A percentile compares a stretch with the other conserved stretches of the same genome.
Evolutionary conservation across 1,140 invertebrate species (phyloP).

Genomic region (Saccostrea echinata): DNA sequence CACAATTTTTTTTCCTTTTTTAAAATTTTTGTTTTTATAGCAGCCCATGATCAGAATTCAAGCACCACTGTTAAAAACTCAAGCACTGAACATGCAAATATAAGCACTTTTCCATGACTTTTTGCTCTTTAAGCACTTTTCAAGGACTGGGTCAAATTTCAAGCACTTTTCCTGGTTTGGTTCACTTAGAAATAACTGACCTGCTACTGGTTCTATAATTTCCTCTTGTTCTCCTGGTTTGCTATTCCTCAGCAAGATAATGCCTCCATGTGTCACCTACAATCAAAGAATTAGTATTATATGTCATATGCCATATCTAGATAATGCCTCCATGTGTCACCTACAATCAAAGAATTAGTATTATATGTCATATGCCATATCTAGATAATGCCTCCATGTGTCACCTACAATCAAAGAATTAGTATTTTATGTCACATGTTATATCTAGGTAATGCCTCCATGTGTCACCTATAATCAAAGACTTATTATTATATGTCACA

Average conservation of each 20-base stretch:
- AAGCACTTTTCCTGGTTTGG: too few species aligned
- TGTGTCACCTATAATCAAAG: conserved; percentile 81
- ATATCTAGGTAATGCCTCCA: conserved; percentile 96
- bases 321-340: conserved; percentile 94
- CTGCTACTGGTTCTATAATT: conserved; percentile 92
- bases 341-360: conserved; percentile 40
- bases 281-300: conserved; percentile 2
- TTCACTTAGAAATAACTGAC: conserved; percentile 12
- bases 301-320: conserved; percentile 86
- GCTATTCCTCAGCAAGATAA: conserved; percentile 92
- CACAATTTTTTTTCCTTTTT: too few species aligned
- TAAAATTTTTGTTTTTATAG: too few species aligned
- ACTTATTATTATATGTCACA: too few species aligned
- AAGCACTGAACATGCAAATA: too few species aligned
- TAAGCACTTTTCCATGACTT: too few species aligned
- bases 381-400: conserved; percentile 96
- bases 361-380: conserved; percentile 83
- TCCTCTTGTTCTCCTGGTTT: conserved; percentile 90
- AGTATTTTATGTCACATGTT: conserved; percentile 79
- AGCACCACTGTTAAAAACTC: too few species aligned
- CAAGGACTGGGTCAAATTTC: too few species aligned
- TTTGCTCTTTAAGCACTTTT: too few species aligned
- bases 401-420: conserved; percentile 55
- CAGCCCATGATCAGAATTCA: too few species aligned
- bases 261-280: conserved; percentile 89